phyloP scores from a whole-genome alignment of 2,888 invertebrate genomes.

The Melanostoma mellinum region DNA sequence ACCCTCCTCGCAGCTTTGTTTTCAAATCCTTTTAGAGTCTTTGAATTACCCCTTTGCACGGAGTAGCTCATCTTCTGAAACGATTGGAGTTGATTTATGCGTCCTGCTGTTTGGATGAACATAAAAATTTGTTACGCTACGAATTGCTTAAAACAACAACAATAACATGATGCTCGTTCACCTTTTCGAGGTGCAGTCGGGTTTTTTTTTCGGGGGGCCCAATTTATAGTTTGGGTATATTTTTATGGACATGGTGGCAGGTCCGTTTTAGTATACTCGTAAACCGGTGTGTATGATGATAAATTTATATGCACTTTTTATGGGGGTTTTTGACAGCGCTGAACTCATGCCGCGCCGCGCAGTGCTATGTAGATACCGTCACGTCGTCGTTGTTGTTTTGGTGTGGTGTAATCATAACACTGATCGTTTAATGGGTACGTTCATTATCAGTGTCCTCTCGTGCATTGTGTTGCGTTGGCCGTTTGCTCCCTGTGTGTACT shows the following conservation, averaged over 20 bases:
- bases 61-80: constrained; percentile 36
- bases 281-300: constrained; percentile 45
- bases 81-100: constrained; percentile 61
- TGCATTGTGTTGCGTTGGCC: neutral
- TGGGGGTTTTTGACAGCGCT: constrained; percentile 31
- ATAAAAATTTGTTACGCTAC: constrained; percentile 67
- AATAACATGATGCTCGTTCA: constrained; percentile 38
- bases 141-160: constrained; percentile 52
- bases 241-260: constrained; percentile 56
- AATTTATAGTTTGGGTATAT: constrained; percentile 37
- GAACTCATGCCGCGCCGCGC: neutral
- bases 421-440: constrained; percentile 25
- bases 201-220: constrained; percentile 7
- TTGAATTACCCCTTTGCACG: constrained; percentile 10
- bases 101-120: constrained; percentile 55
- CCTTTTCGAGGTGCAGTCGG: constrained; percentile 37
- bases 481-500: too few species aligned
- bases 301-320: constrained; percentile 47
- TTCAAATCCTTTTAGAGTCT: constrained; percentile 16
- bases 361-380: too few species aligned
- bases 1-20: constrained; percentile 3
- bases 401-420: constrained; percentile 43
- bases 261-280: constrained; percentile 29
- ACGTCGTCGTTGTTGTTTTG: neutral
- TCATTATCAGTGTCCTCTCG: constrained; percentile 33